Conservation (phyloP, 2,888 invertebrate species). For the Aporophyla lueneburgensis region DNA sequence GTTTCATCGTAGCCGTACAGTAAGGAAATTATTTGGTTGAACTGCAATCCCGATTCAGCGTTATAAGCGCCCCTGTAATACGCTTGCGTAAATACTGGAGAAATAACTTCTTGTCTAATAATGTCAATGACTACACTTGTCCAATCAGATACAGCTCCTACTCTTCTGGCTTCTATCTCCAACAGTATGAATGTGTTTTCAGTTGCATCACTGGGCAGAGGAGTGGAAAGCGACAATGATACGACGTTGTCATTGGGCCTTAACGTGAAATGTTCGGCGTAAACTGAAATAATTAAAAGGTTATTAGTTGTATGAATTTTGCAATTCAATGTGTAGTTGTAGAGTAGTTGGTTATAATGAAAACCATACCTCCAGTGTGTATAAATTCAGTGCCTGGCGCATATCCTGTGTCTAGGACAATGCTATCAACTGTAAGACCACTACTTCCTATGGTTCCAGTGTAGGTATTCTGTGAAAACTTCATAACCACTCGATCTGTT, state of each 20-base stretch:
- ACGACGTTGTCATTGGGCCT: conserved; percentile 64
- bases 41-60: conserved; percentile 66
- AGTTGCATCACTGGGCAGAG: conserved; percentile 68
- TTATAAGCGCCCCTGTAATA: conserved; percentile 75
- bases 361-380: conserved; percentile 75
- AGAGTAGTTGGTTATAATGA: neutral
- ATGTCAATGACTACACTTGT: conserved; percentile 75
- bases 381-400: conserved; percentile 71
- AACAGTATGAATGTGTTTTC: conserved; percentile 74
- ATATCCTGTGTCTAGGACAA: conserved; percentile 76
- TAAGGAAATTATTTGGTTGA: conserved; percentile 71
- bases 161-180: conserved; percentile 77
- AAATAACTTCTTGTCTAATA: conserved; percentile 63
- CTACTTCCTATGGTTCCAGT: conserved; percentile 72
- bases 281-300: conserved; percentile 72
- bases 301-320: neutral
- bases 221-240: conserved; percentile 61
- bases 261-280: conserved; percentile 69
- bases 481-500: conserved; percentile 66
- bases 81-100: conserved; percentile 72
- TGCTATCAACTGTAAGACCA: conserved; percentile 68
- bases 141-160: conserved; percentile 74
- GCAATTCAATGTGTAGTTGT: neutral
- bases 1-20: conserved; percentile 73
- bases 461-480: conserved; percentile 78